Evolutionary conservation across 2,797 vertebrate species (phyloP).

Genomic region (Thalassophryne amazonica): DNA sequence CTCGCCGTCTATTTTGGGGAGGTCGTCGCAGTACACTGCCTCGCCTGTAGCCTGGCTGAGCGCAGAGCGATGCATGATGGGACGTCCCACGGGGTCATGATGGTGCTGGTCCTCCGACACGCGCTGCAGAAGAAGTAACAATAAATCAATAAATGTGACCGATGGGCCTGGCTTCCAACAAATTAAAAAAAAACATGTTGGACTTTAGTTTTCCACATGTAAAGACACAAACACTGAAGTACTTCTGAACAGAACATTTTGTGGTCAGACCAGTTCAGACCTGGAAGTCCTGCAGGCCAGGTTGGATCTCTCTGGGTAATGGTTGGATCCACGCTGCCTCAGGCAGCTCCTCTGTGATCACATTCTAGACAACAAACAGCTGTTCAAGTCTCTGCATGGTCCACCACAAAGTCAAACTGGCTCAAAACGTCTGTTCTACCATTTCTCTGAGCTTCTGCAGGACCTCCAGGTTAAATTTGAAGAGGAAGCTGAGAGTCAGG

Average conservation of each 20-base stretch:
- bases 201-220: too few species aligned
- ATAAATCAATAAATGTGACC: too few species aligned
- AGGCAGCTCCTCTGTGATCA: slow-evolving; percentile 36
- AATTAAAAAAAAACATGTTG: too few species aligned
- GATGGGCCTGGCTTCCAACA: too few species aligned
- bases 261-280: slow-evolving; percentile 27
- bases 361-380: slow-evolving; percentile 29
- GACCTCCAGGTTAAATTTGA: slow-evolving; percentile 87
- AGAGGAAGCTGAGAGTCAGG: slow-evolving; percentile 86
- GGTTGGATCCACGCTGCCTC: slow-evolving; percentile 32
- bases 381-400: not conserved
- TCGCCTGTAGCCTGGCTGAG: slow-evolving; percentile 89
- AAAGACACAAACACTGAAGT: too few species aligned
- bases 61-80: slow-evolving; percentile 86
- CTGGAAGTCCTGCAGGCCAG: slow-evolving; percentile 72
- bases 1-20: slow-evolving; percentile 82
- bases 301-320: slow-evolving; percentile 63
- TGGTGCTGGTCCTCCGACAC: slow-evolving; percentile 66
- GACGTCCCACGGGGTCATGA: slow-evolving; percentile 84
- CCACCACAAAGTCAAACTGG: too few species aligned
- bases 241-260: too few species aligned
- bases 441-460: slow-evolving; percentile 72
- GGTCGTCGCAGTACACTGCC: slow-evolving; percentile 87
- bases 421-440: slow-evolving; percentile 26
- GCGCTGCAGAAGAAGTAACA: slow-evolving; percentile 37